Conservation (phyloP, 1,140 invertebrate genomes). For the Dreissena polymorpha region DNA sequence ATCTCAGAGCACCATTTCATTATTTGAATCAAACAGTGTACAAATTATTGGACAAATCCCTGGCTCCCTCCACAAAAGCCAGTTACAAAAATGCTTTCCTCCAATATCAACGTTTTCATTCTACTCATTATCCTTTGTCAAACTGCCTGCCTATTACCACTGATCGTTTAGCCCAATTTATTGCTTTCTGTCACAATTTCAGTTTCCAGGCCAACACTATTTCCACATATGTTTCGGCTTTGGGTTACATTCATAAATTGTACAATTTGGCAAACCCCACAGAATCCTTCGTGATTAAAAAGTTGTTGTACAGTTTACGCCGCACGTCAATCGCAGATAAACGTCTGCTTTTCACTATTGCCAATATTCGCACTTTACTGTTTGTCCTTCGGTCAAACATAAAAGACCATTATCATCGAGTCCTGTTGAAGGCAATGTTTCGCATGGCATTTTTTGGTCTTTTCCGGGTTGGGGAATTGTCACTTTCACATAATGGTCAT, state of each 20-base stretch:
- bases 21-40: slow-evolving; percentile 13
- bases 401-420: background rate
- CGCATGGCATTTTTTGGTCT: slow-evolving; percentile 12
- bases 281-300: slow-evolving; percentile 36
- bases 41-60: background rate
- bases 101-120: slow-evolving; percentile 5
- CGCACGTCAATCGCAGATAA: background rate
- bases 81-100: slow-evolving; percentile 30
- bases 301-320: slow-evolving; percentile 9
- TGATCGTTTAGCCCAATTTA: slow-evolving; percentile 25
- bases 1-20: background rate
- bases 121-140: background rate
- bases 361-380: background rate
- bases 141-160: background rate
- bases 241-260: slow-evolving; percentile 32
- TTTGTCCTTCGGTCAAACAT: background rate
- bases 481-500: background rate
- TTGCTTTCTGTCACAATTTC: slow-evolving; percentile 7
- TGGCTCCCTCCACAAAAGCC: slow-evolving; percentile 29
- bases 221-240: slow-evolving; percentile 13
- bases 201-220: slow-evolving; percentile 16
- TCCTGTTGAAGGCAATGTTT: background rate
- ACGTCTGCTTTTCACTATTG: slow-evolving; percentile 7
- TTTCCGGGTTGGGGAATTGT: slow-evolving; percentile 27
- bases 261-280: slow-evolving; percentile 11